Evolutionary conservation across 53 echinoderm and acorn worm species (phyloP).

Genomic region (Arbacia lixula): DNA sequence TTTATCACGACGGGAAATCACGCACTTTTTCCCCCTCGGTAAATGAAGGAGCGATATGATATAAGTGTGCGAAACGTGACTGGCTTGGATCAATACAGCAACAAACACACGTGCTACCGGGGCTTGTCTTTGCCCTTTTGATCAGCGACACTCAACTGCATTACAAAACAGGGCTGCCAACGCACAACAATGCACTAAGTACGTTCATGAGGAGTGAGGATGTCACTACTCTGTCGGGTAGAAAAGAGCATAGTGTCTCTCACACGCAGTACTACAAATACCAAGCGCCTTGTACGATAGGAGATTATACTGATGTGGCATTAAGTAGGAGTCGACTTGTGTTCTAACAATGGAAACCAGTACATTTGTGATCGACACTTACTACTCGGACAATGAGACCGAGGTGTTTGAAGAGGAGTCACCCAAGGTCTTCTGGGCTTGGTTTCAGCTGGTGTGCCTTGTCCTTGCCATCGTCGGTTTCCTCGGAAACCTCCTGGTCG

Average conservation of each 20-base stretch:
- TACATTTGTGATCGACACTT: slow-evolving; percentile 33
- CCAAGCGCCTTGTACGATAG: too few relatives aligned
- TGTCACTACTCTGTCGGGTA: neutral
- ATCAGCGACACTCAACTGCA: slow-evolving; percentile 12
- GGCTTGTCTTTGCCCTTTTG: neutral
- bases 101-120: slow-evolving; percentile 45
- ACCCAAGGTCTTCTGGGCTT: slow-evolving; percentile 47
- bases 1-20: neutral
- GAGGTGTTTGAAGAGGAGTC: slow-evolving; percentile 16
- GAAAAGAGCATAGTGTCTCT: too few relatives aligned
- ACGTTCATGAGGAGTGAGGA: neutral
- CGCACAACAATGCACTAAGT: neutral
- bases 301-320: too few relatives aligned
- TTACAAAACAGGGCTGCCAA: neutral
- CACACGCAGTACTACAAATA: too few relatives aligned
- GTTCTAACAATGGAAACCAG: slow-evolving; percentile 18
- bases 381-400: slow-evolving; percentile 27
- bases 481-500: slow-evolving; percentile 59
- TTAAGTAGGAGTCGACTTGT: neutral
- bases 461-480: slow-evolving; percentile 54
- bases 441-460: slow-evolving; percentile 65
- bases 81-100: slow-evolving; percentile 35
- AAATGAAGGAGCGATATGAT: slow-evolving; percentile 46
- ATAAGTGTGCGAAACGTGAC: slow-evolving; percentile 41
- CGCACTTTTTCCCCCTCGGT: neutral